A percentile compares a stretch with the other conserved stretches of the same genome.
Conservation (phyloP, 2,113 vertebrate species). For the Taxidea taxus region DNA sequence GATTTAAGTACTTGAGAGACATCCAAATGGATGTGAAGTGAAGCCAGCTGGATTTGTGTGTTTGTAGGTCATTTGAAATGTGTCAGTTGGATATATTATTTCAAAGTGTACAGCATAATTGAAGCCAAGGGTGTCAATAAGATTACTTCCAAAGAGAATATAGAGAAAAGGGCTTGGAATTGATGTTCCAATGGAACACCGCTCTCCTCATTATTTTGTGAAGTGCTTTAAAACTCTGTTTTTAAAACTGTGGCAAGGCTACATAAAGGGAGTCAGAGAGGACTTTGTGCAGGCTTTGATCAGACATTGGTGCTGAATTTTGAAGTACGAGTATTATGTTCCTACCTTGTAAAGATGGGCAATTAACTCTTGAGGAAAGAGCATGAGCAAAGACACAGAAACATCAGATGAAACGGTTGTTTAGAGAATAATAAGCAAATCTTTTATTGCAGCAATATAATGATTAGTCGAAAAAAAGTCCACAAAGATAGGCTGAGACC, state of each 20-base stretch:
- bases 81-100: neutral
- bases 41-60: neutral
- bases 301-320: neutral
- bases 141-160: neutral
- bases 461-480: neutral
- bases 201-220: neutral
- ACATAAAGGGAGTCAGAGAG: neutral
- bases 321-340: neutral
- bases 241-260: neutral
- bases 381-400: neutral
- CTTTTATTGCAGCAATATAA: neutral
- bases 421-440: neutral
- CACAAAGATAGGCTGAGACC: neutral
- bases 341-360: neutral
- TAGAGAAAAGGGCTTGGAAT: neutral
- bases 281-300: neutral
- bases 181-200: neutral
- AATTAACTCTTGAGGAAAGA: slow-evolving; percentile 5
- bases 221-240: neutral
- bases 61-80: neutral
- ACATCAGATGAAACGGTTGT: neutral
- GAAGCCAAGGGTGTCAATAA: neutral
- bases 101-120: neutral
- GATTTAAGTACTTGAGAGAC: neutral
- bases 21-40: neutral